Base-by-base conservation (phyloP, 2,797 vertebrate genomes). In the Dallia pectoralis region DNA sequence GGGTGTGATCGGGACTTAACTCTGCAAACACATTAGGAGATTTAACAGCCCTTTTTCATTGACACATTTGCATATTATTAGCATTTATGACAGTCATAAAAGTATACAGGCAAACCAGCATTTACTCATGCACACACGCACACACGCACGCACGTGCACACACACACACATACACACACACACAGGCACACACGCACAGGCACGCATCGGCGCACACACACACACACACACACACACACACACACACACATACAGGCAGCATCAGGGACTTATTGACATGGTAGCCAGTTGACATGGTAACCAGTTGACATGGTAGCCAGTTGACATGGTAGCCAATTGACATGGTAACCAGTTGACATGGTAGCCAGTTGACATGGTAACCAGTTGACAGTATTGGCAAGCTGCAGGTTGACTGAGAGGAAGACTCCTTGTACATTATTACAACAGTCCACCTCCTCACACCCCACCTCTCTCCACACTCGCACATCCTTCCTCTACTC, bases 291-390 rank as follows among this genome's bases (percentile, higher is more conserved):
- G 22, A 27, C n/a, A n/a, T n/a, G 59, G 61, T 74, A 75, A 69
- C 69, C 40, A 14, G 40, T 78, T 68, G 64, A 32, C n/a, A n/a
- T n/a, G 59, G 61, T 74, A 75, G 71, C 69, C 40, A 14, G 40
- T 22, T 25, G 22, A 27, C n/a, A n/a, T n/a, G n/a, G n/a, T n/a
- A n/a, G n/a, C n/a, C n/a, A n/a, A n/a, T n/a, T n/a, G n/a, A n/a
- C n/a, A n/a, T n/a, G n/a, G n/a, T n/a, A n/a, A n/a, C n/a, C n/a
- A n/a, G n/a, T 78, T 68, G 64, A 32, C n/a, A n/a, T n/a, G 59
- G 61, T 74, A 75, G 71, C 69, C 40, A 14, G 40, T 22, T 25
- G 22, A 27, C n/a, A n/a, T n/a, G n/a, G n/a, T n/a, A n/a, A n/a
- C n/a, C n/a, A 12, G 53, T 22, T 56, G 22, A n/a, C 53, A 56